Percentiles rank a stretch among this genome's conserved stretches.
Conservation (phyloP, 2,888 invertebrate genomes). For the Yponomeuta sedellus region DNA sequence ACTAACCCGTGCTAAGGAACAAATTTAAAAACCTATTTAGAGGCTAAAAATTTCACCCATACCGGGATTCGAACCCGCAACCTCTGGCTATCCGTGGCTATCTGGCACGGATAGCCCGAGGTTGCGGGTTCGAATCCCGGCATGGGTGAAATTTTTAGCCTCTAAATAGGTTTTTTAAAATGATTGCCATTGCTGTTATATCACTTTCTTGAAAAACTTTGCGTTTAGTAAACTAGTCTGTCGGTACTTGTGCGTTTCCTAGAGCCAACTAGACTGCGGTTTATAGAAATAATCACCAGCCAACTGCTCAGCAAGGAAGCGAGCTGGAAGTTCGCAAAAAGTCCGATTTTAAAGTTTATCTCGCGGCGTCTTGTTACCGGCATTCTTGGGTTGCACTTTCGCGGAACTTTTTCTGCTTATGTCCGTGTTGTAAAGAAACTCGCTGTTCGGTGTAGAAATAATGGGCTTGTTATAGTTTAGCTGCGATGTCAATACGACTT, state of each 20-base stretch:
- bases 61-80: too few relatives aligned
- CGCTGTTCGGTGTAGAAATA: neutral
- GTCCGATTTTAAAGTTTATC: constrained; percentile 1
- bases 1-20: too few relatives aligned
- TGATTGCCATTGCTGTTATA: neutral
- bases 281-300: neutral
- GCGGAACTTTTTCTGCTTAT: constrained; percentile 7
- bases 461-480: neutral
- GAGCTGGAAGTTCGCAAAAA: neutral
- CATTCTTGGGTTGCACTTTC: constrained; percentile 7
- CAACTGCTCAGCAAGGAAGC: neutral
- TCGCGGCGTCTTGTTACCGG: neutral
- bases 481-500: too few relatives aligned
- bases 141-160: too few relatives aligned
- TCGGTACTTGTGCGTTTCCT: neutral
- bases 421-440: neutral
- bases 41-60: too few relatives aligned
- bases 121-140: too few relatives aligned
- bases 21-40: too few relatives aligned
- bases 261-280: neutral
- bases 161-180: too few relatives aligned
- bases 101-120: too few relatives aligned
- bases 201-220: neutral
- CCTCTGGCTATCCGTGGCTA: too few relatives aligned
- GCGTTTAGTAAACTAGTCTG: neutral